These are phyloP conservation scores for Paramormyrops hopkinsi DNA, from an alignment of 2,797 vertebrate species.

Conservation along the genomic window DNA sequence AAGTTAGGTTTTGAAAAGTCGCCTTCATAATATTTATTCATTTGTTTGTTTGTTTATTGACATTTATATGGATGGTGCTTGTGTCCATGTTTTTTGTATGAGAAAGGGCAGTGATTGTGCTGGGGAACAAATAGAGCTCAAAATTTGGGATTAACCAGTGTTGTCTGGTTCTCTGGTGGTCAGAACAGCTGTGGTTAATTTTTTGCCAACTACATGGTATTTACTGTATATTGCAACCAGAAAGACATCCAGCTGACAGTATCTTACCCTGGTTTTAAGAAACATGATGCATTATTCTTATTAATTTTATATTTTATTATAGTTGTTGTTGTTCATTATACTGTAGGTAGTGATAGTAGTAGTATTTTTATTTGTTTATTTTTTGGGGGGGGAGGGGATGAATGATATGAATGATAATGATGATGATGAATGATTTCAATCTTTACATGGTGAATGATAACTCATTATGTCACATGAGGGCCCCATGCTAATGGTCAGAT, in stretches of 20 bases:
- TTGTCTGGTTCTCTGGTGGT: neutral
- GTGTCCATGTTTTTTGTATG: neutral
- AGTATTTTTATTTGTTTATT: neutral
- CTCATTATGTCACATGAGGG: neutral
- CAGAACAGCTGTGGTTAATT: conserved; percentile 5
- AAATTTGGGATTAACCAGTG: neutral
- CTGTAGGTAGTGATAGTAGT: neutral
- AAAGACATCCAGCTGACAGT: neutral
- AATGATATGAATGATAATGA: neutral
- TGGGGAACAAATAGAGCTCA: neutral
- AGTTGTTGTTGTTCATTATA: neutral
- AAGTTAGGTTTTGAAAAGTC: neutral
- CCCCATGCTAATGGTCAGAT: neutral
- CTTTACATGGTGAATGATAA: too few relatives aligned
- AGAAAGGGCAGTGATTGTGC: neutral
- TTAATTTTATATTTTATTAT: neutral
- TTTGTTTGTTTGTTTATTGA: neutral
- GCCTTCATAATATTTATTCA: neutral
- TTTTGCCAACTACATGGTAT: conserved; percentile 2
- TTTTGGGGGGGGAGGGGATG: neutral
- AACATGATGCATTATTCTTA: neutral
- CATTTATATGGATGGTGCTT: neutral
- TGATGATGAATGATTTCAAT: too few relatives aligned
- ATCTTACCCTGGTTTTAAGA: neutral
- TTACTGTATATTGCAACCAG: neutral